Evolutionary conservation across 2,797 vertebrate genomes (phyloP).

Genomic region (Fratercula arctica): DNA sequence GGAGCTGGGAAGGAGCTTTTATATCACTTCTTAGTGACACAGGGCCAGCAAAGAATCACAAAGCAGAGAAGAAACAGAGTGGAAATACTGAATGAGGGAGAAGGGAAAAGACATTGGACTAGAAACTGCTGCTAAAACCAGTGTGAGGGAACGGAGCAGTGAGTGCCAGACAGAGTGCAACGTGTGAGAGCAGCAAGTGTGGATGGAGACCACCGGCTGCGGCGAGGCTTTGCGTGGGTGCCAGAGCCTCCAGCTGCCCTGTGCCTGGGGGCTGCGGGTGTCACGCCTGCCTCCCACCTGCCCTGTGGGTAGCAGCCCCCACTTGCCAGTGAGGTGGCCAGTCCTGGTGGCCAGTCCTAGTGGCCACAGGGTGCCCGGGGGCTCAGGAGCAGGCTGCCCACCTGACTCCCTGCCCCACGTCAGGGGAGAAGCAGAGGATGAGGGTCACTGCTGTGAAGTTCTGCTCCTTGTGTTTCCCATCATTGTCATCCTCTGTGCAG

Average conservation of each 20-base stretch:
- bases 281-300: background rate
- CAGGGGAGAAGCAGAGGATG: background rate
- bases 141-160: background rate
- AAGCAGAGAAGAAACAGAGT: background rate
- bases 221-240: background rate
- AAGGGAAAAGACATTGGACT: background rate
- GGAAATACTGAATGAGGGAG: background rate
- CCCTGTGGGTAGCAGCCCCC: background rate
- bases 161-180: background rate
- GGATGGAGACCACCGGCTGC: background rate
- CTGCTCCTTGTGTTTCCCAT: background rate
- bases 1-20: background rate
- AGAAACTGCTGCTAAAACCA: background rate
- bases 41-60: background rate
- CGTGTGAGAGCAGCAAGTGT: background rate
- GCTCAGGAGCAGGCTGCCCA: no score
- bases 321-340: background rate
- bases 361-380: background rate
- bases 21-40: background rate
- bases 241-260: fast-evolving
- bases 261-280: fast-evolving
- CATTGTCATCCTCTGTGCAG: background rate
- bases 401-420: fast-evolving
- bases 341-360: background rate
- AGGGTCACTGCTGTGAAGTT: background rate